Conservation (phyloP, 2,888 invertebrate genomes). For the Trissolcus brochymenae region DNA sequence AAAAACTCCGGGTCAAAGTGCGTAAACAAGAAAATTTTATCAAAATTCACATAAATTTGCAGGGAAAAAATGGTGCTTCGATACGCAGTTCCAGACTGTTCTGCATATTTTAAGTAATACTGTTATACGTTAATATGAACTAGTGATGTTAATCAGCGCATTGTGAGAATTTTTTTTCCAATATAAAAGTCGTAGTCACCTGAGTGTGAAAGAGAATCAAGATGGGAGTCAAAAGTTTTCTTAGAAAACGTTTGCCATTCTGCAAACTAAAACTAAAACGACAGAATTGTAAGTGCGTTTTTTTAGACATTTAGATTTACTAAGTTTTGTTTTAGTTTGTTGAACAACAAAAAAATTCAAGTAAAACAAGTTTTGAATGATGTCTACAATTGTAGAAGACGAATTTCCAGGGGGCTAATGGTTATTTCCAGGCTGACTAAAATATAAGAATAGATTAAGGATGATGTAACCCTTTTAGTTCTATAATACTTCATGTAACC, state of each 20-base stretch:
- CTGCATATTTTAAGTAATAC: conserved; percentile 32
- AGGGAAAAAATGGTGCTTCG: background rate
- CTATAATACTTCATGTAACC: too few relatives aligned
- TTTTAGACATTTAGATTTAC: conserved; percentile 3
- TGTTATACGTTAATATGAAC: conserved; percentile 33
- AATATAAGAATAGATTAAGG: too few relatives aligned
- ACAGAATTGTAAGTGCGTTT: conserved; percentile 65
- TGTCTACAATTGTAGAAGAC: too few relatives aligned
- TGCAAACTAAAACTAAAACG: conserved; percentile 69
- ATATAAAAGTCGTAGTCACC: conserved; percentile 22
- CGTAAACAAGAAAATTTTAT: too few relatives aligned
- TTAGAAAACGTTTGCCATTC: conserved; percentile 71
- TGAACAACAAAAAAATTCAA: too few relatives aligned
- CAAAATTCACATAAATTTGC: conserved; percentile 3
- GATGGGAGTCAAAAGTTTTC: conserved; percentile 72
- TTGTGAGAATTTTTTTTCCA: conserved; percentile 35
- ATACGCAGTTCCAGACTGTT: conserved; percentile 21
- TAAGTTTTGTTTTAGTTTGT: too few relatives aligned
- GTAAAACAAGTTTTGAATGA: too few relatives aligned
- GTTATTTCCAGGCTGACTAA: too few relatives aligned
- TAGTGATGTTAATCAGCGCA: conserved; percentile 31
- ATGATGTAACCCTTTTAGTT: too few relatives aligned
- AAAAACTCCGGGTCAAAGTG: too few relatives aligned
- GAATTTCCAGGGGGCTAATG: too few relatives aligned
- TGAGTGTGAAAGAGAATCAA: conserved; percentile 30